These are phyloP conservation scores for Parambassis ranga DNA, from an alignment of 2,797 vertebrate species.

Conservation along the genomic window DNA sequence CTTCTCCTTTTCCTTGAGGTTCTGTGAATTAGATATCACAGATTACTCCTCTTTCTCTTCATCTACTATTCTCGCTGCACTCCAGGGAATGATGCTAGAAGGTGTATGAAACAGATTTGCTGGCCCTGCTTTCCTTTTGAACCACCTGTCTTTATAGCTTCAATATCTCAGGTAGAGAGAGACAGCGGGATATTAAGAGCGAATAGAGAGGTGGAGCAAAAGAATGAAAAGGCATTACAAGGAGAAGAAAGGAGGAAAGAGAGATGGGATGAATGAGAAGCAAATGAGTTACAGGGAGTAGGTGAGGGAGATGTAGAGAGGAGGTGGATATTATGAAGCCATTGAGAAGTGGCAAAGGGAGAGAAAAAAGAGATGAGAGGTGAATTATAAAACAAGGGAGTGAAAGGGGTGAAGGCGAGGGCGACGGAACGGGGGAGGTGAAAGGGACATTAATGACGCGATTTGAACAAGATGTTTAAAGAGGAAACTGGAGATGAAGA, in stretches of 20 bases:
- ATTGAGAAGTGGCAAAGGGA: slow-evolving; percentile 33
- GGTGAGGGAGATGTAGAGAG: slow-evolving; percentile 30
- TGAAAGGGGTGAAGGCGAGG: slow-evolving; percentile 55
- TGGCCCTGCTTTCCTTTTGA: slow-evolving; percentile 61
- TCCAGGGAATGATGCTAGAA: slow-evolving; percentile 51
- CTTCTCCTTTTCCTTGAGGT: slow-evolving; percentile 12
- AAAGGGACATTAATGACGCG: slow-evolving; percentile 38
- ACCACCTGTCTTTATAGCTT: slow-evolving; percentile 72
- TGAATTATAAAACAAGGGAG: slow-evolving; percentile 65
- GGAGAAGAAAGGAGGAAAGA: slow-evolving; percentile 51
- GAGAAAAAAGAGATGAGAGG: slow-evolving; percentile 45
- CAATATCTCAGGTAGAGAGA: slow-evolving; percentile 68
- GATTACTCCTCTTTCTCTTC: slow-evolving; percentile 23
- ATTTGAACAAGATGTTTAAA: slow-evolving; percentile 57
- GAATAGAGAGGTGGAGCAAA: slow-evolving; percentile 45
- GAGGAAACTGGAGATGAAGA: slow-evolving; percentile 5
- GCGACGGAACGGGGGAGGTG: slow-evolving; percentile 26
- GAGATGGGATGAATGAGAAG: slow-evolving; percentile 58
- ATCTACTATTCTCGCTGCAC: slow-evolving; percentile 24
- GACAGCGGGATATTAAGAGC: slow-evolving; percentile 55
- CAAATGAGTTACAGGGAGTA: slow-evolving; percentile 59
- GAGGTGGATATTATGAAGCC: slow-evolving; percentile 57
- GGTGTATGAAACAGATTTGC: slow-evolving; percentile 65
- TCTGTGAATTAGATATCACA: slow-evolving; percentile 38
- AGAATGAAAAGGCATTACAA: slow-evolving; percentile 62